A percentile compares a stretch with the other conserved stretches of the same genome.
phyloP scores from a whole-genome alignment of 2,888 invertebrate species.

The Torymus tubicola region DNA sequence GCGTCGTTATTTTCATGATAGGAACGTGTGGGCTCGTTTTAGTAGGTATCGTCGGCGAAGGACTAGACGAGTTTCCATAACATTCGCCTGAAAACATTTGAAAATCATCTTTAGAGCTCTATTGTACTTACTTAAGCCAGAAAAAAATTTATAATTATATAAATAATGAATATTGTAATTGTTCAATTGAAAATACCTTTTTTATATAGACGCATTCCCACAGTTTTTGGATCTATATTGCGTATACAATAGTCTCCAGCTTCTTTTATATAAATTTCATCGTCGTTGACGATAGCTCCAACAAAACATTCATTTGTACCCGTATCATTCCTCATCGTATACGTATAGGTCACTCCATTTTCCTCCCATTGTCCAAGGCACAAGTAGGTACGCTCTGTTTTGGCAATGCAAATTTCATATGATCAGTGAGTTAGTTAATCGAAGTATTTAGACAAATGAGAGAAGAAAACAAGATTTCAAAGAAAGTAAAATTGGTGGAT shows the following conservation, averaged over 20 bases:
- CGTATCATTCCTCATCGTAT: conserved; percentile 81
- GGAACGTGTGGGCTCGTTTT: conserved; percentile 69
- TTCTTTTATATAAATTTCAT: conserved; percentile 82
- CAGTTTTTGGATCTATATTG: conserved; percentile 79
- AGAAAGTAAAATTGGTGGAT: neutral
- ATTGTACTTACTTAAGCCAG: too few relatives aligned
- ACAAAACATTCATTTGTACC: conserved; percentile 83
- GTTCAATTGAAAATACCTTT: conserved; percentile 69
- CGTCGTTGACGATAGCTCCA: conserved; percentile 79
- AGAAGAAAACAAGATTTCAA: neutral
- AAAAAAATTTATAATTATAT: too few relatives aligned
- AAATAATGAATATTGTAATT: too few relatives aligned
- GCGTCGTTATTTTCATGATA: conserved; percentile 66
- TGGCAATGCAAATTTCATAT: conserved; percentile 8
- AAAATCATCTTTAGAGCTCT: too few relatives aligned
- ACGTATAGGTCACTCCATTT: conserved; percentile 80
- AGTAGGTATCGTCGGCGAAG: conserved; percentile 71
- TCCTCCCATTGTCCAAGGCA: conserved; percentile 84
- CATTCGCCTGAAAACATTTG: conserved; percentile 69
- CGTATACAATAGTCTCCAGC: conserved; percentile 82
- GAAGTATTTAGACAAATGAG: conserved; percentile 12
- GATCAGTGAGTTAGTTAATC: neutral
- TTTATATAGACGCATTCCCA: conserved; percentile 82
- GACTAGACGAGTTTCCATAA: conserved; percentile 74
- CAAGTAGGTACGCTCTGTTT: conserved; percentile 80